These are phyloP conservation scores for Misgurnus mizolepis DNA, from an alignment of 2,113 vertebrate genomes.

Conservation along the genomic window DNA sequence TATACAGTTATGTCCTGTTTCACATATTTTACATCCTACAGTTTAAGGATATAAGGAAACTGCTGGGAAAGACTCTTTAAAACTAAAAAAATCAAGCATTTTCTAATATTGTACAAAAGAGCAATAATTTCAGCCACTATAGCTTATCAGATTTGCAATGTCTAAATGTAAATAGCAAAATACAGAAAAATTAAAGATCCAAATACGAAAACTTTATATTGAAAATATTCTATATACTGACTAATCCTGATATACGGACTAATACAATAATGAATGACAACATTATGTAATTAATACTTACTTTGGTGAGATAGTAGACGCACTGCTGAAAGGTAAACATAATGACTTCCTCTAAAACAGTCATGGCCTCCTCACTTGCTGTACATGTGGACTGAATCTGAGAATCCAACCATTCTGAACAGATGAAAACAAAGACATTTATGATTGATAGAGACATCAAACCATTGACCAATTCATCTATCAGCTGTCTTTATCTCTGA, in stretches of 20 bases:
- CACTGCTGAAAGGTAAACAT: conserved; percentile 84
- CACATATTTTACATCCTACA: conserved; percentile 36
- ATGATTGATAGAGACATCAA: not conserved
- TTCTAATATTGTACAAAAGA: too few species aligned
- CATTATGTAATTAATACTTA: conserved; percentile 44
- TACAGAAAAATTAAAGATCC: too few species aligned
- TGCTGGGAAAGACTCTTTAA: not conserved
- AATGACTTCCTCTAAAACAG: conserved; percentile 80
- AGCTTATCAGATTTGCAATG: too few species aligned
- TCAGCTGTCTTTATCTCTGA: not conserved
- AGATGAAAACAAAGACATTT: not conserved
- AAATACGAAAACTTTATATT: too few species aligned
- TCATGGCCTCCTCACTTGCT: conserved; percentile 79
- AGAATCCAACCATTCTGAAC: conserved; percentile 62
- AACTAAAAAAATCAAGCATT: not conserved
- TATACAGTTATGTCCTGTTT: conserved; percentile 61
- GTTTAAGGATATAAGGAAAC: not conserved
- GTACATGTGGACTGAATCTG: conserved; percentile 68
- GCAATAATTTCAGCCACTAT: too few species aligned
- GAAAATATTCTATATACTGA: too few species aligned
- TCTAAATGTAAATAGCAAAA: too few species aligned
- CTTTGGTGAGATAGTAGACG: conserved; percentile 81
- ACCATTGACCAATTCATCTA: not conserved
- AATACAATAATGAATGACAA: too few species aligned
- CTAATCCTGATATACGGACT: too few species aligned